phyloP scores from a whole-genome alignment of 92 coral and sea anemone genomes.

The Umimayanthus chanpuru region DNA sequence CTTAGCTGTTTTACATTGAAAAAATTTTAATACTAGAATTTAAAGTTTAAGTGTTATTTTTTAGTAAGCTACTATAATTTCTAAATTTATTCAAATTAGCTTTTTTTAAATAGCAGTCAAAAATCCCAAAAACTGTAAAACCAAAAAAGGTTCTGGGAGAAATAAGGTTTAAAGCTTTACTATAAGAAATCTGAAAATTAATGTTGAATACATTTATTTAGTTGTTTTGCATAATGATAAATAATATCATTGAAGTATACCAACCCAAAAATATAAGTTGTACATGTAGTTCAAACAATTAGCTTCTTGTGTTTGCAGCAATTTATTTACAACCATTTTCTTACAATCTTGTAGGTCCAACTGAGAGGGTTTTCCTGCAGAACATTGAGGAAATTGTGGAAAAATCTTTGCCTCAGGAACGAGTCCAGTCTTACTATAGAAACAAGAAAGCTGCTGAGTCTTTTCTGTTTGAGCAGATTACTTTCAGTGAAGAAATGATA shows the following conservation, averaged over 20 bases:
- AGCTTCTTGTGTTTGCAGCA: background rate
- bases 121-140: constrained; percentile 11
- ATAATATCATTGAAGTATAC: background rate
- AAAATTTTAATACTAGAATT: background rate
- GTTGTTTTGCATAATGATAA: background rate
- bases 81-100: constrained; percentile 3
- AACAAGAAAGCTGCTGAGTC: constrained; percentile 14
- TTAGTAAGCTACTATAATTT: constrained; percentile 7
- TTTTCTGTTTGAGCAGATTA: constrained; percentile 22
- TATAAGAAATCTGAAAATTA: background rate
- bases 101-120: background rate
- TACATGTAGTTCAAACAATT: background rate
- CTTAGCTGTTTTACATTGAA: background rate
- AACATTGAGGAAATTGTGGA: constrained; percentile 11
- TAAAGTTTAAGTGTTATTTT: background rate
- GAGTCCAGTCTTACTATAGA: constrained; percentile 8
- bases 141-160: background rate
- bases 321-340: background rate
- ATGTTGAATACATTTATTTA: background rate
- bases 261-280: background rate
- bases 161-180: background rate
- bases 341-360: constrained; percentile 17
- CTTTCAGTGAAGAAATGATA: constrained; percentile 20
- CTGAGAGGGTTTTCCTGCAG: constrained; percentile 28
- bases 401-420: constrained; percentile 24